Base-by-base conservation (phyloP, 2,113 vertebrate species). In the Prietella phreatophila region DNA sequence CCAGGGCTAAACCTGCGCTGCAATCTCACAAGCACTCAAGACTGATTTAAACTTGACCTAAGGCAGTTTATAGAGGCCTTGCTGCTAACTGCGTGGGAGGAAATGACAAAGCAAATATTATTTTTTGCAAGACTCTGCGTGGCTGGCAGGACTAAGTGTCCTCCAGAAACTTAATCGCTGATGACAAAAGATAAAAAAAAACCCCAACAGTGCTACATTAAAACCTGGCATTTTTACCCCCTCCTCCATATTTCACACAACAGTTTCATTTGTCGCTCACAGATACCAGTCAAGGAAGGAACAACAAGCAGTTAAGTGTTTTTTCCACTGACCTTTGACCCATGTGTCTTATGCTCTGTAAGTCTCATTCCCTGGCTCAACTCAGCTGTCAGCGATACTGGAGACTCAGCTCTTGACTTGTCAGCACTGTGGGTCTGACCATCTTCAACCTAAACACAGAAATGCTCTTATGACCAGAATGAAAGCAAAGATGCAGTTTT, bases 261-360 rank as follows among this genome's bases (percentile, higher is more conserved):
- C 89, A 85, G 85, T 82, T 91, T 93, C 90, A 91, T 93, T 89
- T 91, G 91, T 93, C 91, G 92, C 86, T 92, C 91, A 90, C 91
- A 93, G 89, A 93, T 91, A 84, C 85, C 90, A 89, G 91, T 85
- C 81, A 69, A 92, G 89, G 93, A 90, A 91, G 85, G 90, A 94
- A 93, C 91, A 93, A 93, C 89, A 92, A 93, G 91, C 85, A 78
- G 85, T 90, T 91, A 93, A 93, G 87, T 90, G 90, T 92, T 93
- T 90, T 90, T 92, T 91, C 88, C 90, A 84, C 89, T 93, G 92
- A 93, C 93, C 92, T 83, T 42, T 93, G 92, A 93, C 93, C 92
- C 76, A 84, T 60, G 39, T 88, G 90, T 88, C 88, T 69, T 55
- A 47, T 67, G 56, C 63, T 55, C 75, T 79, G 55, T 88, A 85